Conservation (phyloP, 2,797 vertebrate genomes). For the Anniella stebbinsi region DNA sequence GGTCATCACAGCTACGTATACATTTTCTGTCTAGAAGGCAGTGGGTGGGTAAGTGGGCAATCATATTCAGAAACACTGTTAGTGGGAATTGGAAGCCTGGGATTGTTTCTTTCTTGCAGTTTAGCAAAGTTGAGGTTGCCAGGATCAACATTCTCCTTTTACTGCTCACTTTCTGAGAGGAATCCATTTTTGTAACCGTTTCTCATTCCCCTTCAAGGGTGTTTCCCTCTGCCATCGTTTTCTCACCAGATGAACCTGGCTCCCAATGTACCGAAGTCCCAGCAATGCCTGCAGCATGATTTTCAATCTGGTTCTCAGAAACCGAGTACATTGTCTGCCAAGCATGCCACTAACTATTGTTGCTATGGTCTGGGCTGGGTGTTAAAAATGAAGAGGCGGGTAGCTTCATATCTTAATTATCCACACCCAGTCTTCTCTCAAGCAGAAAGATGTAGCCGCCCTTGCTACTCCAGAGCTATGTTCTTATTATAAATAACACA, state of each 20-base stretch:
- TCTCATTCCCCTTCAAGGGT: neutral
- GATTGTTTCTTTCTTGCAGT: neutral
- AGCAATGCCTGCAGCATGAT: neutral
- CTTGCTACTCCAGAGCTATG: constrained; percentile 42
- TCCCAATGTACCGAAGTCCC: neutral
- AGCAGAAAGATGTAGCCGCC: neutral
- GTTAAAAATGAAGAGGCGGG: constrained; percentile 4
- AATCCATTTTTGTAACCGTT: neutral
- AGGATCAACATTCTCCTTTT: constrained; percentile 2
- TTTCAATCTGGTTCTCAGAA: constrained; percentile 17
- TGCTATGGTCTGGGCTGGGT: neutral
- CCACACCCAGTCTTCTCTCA: constrained; percentile 12
- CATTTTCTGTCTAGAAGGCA: neutral
- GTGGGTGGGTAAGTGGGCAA: rapidly evolving
- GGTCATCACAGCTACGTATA: constrained; percentile 26
- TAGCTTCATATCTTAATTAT: constrained; percentile 20
- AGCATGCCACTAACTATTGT: neutral
- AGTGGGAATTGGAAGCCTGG: neutral
- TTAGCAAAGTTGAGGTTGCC: neutral
- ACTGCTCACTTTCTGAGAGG: constrained; percentile 10
- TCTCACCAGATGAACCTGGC: neutral
- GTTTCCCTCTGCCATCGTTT: neutral
- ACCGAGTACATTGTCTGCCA: neutral
- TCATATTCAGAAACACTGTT: neutral
- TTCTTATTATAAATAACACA: constrained; percentile 48